Evolutionary conservation across 2,113 vertebrate genomes (phyloP).

Genomic region (Pseudois nayaur): DNA sequence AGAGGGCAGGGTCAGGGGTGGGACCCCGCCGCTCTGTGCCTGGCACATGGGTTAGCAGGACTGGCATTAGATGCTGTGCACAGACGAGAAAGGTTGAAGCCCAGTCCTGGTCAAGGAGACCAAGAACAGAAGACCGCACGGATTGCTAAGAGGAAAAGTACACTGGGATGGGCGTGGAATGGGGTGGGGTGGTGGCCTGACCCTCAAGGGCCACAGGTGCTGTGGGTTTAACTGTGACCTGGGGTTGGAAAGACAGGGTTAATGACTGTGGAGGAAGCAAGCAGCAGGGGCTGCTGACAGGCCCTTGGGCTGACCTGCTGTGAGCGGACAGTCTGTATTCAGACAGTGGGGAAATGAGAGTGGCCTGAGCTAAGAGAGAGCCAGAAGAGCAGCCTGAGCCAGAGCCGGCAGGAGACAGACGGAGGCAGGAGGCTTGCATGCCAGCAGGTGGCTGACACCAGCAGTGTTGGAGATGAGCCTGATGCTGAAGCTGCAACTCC

Average conservation of each 20-base stretch:
- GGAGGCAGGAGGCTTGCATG: not conserved
- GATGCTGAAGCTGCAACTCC: not conserved
- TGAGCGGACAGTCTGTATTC: not conserved
- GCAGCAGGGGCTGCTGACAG: not conserved
- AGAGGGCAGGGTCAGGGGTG: not conserved
- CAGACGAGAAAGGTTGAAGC: not conserved
- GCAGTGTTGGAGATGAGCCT: not conserved
- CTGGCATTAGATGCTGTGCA: not conserved
- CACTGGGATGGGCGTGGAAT: rapidly evolving
- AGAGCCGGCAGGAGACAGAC: not conserved
- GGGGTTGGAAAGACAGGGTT: not conserved
- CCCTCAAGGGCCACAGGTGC: not conserved
- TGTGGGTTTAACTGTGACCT: not conserved
- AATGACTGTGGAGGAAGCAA: not conserved
- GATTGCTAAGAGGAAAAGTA: not conserved
- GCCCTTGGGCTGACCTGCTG: not conserved
- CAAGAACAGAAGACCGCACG: not conserved
- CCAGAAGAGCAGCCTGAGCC: too few species aligned
- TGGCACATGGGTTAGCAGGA: rapidly evolving
- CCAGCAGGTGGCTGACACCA: not conserved
- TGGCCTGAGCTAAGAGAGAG: not conserved
- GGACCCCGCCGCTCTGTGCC: not conserved
- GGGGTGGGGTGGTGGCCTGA: not conserved
- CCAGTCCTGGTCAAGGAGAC: not conserved
- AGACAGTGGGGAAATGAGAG: not conserved